Evolutionary conservation across 2,797 vertebrate species (phyloP), one percentile per base, ranked within the genome.

Genomic region (Eulemur mongoz): DNA sequence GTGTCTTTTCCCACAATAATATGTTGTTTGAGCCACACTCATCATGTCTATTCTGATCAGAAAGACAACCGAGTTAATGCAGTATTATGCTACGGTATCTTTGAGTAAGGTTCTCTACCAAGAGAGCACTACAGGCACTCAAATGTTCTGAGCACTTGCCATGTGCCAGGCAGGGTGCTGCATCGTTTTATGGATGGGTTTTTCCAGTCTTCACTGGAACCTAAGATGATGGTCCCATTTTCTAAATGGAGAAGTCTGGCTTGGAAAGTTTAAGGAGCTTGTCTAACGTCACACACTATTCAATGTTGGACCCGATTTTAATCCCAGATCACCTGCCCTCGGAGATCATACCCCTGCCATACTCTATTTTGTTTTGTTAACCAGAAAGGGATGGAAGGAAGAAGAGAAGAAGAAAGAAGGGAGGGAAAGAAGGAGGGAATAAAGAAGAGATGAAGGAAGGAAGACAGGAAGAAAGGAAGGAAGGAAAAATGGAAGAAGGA

Each of bases 351-450:
- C 1, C 52, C 70, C 5, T 91, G 30, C 13, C 73, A 8, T 54
- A 0, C 40, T 23, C 8, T 87, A 43, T 69, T 65, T 38, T 65
- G 80, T 30, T 78, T 61, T 48, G 4, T 45, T 70, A 63, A 11
- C 10, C 65, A 63, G 38, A 27, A 79, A 57, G 3, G 23, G 38
- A 20, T 22, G 70, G 32, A 30, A 4, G 45, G 1, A 78, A 4
- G 27, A 50, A 38, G 11, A 59, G 50, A 50, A 14, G 38, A 35
- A 5, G 43, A 43, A 9, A 52, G 18, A 2, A 45, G 5, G 27
- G 11, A 40, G 32, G 1, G 32, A 43, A 15, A 2, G 9, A 14
- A 7, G 20, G 3, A 67, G 35, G 18, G 6, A 65, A 0, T 4
- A 15, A 54, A 13, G 25, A 13, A 40, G 14, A 1, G 5, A 38